Evolutionary conservation across 2,113 vertebrate genomes (phyloP).

Genomic region (Chionis minor): DNA sequence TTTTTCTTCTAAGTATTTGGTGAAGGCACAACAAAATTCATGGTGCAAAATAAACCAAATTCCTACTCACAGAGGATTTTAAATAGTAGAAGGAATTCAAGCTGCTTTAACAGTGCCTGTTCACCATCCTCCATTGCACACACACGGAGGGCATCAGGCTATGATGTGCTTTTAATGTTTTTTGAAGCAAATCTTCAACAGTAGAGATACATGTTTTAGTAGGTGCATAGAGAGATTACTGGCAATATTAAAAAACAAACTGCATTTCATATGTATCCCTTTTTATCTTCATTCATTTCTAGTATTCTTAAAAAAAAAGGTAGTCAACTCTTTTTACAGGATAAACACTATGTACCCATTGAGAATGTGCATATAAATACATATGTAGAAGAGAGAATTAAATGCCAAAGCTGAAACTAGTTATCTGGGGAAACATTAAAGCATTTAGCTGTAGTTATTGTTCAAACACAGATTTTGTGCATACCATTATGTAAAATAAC

Average conservation of each 20-base stretch:
- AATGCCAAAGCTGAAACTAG: neutral
- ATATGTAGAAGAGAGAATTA: neutral
- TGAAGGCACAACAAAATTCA: neutral
- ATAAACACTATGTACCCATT: neutral
- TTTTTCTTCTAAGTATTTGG: neutral
- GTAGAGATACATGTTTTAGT: neutral
- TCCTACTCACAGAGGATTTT: neutral
- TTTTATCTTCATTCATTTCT: neutral
- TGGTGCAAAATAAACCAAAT: rapidly evolving
- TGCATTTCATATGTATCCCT: neutral
- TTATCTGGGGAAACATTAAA: constrained; percentile 12
- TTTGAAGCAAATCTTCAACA: neutral
- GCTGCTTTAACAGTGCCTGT: neutral
- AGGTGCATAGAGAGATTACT: neutral
- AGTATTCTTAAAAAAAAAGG: neutral
- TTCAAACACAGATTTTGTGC: neutral
- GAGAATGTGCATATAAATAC: neutral
- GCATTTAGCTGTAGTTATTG: neutral
- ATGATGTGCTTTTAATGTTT: neutral
- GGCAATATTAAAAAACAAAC: neutral
- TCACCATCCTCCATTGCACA: neutral
- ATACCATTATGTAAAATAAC: constrained; percentile 18
- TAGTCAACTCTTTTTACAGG: neutral
- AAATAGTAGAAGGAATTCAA: neutral
- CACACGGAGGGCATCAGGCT: neutral